These are phyloP conservation scores for Hippolais icterina DNA, from an alignment of 2,113 vertebrate species.

Conservation along the genomic window DNA sequence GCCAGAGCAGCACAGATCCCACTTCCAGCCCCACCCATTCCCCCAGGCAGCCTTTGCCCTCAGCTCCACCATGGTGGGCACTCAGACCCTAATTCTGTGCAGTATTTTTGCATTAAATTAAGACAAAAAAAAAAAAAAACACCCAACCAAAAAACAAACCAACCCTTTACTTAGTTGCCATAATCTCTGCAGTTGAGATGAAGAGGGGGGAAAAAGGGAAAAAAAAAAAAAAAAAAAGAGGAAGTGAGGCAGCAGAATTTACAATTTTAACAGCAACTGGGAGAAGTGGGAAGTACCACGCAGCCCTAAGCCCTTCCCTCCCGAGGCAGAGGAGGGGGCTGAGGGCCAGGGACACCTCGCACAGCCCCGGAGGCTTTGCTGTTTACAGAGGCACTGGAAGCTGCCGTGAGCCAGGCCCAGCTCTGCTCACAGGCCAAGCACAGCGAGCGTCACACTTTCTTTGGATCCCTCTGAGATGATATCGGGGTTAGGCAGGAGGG, in stretches of 20 bases:
- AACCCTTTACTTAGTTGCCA: not conserved
- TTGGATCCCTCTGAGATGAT: conserved; percentile 46
- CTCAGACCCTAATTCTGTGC: not conserved
- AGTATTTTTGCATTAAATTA: conserved; percentile 48
- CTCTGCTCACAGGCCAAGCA: conserved; percentile 1
- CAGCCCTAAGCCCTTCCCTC: conserved; percentile 5
- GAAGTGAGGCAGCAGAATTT: conserved; percentile 29
- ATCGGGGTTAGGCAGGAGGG: not conserved
- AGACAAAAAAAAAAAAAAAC: not conserved
- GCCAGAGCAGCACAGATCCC: not conserved
- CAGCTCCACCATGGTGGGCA: not conserved
- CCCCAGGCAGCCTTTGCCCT: not conserved
- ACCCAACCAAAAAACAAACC: too few species aligned
- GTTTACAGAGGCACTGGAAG: conserved; percentile 64
- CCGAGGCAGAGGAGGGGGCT: not conserved
- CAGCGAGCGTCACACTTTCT: not conserved
- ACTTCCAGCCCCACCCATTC: not conserved
- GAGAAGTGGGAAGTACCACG: not conserved
- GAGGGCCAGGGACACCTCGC: not conserved
- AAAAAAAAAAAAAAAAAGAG: not conserved
- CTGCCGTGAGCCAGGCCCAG: conserved; percentile 42
- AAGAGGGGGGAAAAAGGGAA: not conserved
- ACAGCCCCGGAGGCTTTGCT: conserved; percentile 37
- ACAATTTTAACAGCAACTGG: conserved; percentile 16
- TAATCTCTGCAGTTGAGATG: not conserved